Percentiles rank a stretch among this genome's conserved stretches.
phyloP scores from a whole-genome alignment of 2,113 vertebrate genomes.

The zebrafish (Danio rerio) region DNA sequence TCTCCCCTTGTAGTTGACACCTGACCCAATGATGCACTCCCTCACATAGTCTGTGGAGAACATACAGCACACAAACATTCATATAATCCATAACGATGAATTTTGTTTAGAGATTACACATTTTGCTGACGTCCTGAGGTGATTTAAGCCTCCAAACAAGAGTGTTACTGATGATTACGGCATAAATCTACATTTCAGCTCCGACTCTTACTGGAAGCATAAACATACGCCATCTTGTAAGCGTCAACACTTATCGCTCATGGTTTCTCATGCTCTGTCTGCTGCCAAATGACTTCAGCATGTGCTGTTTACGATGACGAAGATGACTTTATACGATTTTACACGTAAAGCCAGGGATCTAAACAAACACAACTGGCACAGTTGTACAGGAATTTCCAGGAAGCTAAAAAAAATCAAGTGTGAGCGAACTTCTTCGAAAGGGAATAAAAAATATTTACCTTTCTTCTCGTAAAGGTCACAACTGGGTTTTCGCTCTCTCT shows the following conservation, averaged over 20 bases:
- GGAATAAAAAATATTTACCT: conserved; percentile 78
- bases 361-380: neutral
- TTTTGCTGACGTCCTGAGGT: neutral
- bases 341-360: neutral
- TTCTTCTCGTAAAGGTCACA: conserved; percentile 96
- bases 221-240: conserved; percentile 30
- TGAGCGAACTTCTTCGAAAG: neutral
- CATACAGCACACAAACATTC: conserved; percentile 46
- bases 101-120: conserved; percentile 35
- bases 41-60: conserved; percentile 85
- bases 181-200: conserved; percentile 3
- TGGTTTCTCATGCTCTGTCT: conserved; percentile 8
- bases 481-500: conserved; percentile 82
- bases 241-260: conserved; percentile 25
- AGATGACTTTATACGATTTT: conserved; percentile 34
- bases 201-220: conserved; percentile 30
- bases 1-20: conserved; percentile 89
- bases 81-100: conserved; percentile 40
- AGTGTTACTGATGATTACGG: neutral
- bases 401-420: conserved; percentile 48
- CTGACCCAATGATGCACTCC: conserved; percentile 90
- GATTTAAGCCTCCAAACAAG: conserved; percentile 9
- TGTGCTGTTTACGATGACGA: conserved; percentile 32
- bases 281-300: conserved; percentile 20
- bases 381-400: neutral